Evolutionary conservation across 2,113 vertebrate genomes (phyloP).

Genomic region (Dermatemys mawii): DNA sequence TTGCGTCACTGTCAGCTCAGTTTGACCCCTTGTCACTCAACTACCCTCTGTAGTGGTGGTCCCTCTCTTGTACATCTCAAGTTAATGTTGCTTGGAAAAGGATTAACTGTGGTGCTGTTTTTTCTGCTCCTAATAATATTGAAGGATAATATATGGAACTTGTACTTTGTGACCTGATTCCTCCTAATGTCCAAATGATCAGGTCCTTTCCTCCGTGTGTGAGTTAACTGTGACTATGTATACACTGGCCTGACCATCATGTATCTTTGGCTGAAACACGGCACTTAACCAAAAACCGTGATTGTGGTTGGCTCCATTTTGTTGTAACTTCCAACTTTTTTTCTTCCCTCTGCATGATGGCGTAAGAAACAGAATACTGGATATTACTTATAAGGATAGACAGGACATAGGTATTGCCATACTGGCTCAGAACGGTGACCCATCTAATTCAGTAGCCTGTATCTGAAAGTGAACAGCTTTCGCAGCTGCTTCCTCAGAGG

Average conservation of each 20-base stretch:
- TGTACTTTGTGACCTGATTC: background rate
- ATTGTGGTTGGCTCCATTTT: background rate
- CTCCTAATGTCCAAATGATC: background rate
- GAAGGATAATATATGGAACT: background rate
- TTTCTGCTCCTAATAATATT: background rate
- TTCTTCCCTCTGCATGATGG: background rate
- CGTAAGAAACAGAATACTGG: background rate
- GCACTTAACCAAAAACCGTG: background rate
- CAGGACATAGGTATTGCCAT: background rate
- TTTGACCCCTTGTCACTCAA: no score
- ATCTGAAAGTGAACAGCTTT: conserved; percentile 9
- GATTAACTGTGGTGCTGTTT: background rate
- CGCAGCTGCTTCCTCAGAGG: background rate
- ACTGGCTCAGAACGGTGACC: conserved; percentile 5
- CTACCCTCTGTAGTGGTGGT: no score
- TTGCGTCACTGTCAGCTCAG: no score
- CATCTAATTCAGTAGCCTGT: conserved; percentile 11
- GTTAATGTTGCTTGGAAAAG: no score
- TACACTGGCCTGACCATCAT: background rate
- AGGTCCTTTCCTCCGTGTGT: background rate
- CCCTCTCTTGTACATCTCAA: no score
- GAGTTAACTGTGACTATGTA: background rate
- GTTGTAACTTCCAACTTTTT: background rate
- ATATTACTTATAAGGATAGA: no score
- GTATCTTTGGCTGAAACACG: background rate